Evolutionary conservation across 2,797 vertebrate species (phyloP).

Genomic region (Apogon talboti): DNA sequence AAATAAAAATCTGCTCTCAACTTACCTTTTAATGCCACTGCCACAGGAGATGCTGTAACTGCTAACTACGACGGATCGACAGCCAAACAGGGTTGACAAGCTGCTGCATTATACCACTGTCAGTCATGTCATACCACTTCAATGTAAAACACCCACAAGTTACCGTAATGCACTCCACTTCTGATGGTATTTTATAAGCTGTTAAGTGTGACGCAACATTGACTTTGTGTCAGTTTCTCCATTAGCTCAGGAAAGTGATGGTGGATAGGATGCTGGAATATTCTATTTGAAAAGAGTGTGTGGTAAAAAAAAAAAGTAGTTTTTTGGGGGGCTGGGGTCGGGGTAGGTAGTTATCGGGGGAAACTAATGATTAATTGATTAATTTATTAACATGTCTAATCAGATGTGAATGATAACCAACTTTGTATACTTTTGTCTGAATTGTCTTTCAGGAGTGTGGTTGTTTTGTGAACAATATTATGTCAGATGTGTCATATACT

Average conservation of each 20-base stretch:
- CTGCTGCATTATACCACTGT: neutral
- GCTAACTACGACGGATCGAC: conserved; percentile 14
- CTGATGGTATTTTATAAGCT: conserved; percentile 37
- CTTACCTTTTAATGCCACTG: conserved; percentile 14
- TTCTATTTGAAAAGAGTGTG: conserved; percentile 35
- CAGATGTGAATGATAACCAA: conserved; percentile 58
- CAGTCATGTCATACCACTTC: conserved; percentile 6
- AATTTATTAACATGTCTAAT: conserved; percentile 79
- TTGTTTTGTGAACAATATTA: conserved; percentile 19
- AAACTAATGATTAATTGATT: conserved; percentile 50
- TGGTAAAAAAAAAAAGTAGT: conserved; percentile 2
- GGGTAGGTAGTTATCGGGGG: conserved; percentile 12
- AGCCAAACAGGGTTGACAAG: conserved; percentile 22
- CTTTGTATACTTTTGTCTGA: conserved; percentile 42
- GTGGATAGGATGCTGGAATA: conserved; percentile 11
- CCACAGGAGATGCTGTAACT: conserved; percentile 12
- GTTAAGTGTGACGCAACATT: conserved; percentile 27
- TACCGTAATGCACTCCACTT: conserved; percentile 40
- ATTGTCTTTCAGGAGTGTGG: conserved; percentile 38
- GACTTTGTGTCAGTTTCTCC: conserved; percentile 33
- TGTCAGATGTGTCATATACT: conserved; percentile 34
- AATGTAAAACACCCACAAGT: conserved; percentile 22
- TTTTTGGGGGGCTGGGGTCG: neutral
- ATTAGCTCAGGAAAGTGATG: conserved; percentile 48
- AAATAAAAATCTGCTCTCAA: neutral